Evolutionary conservation across 35 echinoderm and acorn worm genomes (phyloP).

Genomic region (Holothuria glaberrima): DNA sequence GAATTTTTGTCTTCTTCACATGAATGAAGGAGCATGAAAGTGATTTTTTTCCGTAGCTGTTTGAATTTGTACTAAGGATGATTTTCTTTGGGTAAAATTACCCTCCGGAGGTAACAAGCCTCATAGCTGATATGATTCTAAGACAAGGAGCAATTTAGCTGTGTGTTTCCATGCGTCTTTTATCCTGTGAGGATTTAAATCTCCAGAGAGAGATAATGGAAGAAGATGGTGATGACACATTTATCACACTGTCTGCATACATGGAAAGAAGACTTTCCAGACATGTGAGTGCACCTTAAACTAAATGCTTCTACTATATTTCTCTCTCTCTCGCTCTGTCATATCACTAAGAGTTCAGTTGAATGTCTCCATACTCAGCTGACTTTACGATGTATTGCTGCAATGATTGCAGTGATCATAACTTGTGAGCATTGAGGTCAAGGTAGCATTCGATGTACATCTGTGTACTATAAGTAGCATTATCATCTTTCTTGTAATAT

Average conservation of each 20-base stretch:
- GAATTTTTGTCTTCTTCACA: neutral
- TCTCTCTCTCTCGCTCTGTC: too few species aligned
- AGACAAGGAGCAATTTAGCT: slow-evolving; percentile 30
- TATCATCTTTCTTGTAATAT: too few species aligned
- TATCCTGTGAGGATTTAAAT: slow-evolving; percentile 43
- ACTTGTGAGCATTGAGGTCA: too few species aligned
- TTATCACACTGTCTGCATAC: slow-evolving; percentile 50
- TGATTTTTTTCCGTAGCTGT: slow-evolving; percentile 8
- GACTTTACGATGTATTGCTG: too few species aligned
- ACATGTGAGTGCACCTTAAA: slow-evolving; percentile 46
- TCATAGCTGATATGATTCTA: slow-evolving; percentile 32
- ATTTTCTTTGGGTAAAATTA: slow-evolving; percentile 22
- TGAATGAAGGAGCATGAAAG: slow-evolving; percentile 13
- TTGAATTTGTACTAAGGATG: slow-evolving; percentile 10
- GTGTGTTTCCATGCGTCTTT: slow-evolving; percentile 31
- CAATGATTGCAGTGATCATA: too few species aligned
- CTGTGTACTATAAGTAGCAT: too few species aligned
- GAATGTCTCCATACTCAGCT: too few species aligned
- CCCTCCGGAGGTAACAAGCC: slow-evolving; percentile 22
- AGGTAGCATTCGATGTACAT: too few species aligned
- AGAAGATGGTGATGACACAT: slow-evolving; percentile 56
- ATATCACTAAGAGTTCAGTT: too few species aligned
- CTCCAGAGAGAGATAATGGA: slow-evolving; percentile 59
- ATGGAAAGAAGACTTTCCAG: slow-evolving; percentile 52
- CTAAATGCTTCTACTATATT: too few species aligned